phyloP scores from a whole-genome alignment of 2,797 vertebrate species.

The Pachyuromys duprasi region DNA sequence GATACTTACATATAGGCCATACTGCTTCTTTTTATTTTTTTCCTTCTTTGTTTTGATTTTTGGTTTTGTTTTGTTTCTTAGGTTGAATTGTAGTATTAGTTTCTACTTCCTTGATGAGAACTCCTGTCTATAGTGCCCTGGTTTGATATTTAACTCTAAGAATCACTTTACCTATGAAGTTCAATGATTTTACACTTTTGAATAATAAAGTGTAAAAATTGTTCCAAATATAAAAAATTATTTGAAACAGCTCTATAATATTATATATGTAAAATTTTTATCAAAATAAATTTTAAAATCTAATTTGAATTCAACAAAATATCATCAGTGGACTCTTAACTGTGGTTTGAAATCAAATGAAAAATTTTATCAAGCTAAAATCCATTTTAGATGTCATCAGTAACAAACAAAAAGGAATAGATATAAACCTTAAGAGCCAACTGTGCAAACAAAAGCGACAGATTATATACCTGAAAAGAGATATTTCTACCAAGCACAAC shows the following conservation, averaged over 20 bases:
- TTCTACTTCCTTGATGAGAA: not conserved
- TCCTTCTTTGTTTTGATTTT: not conserved
- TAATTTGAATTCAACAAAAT: not conserved
- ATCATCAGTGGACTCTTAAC: constrained; percentile 18
- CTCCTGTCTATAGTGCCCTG: not conserved
- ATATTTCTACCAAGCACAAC: not conserved
- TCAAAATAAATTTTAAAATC: constrained; percentile 43
- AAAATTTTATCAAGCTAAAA: not conserved
- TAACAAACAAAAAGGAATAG: not conserved
- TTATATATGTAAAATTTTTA: not conserved
- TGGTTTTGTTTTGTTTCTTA: not conserved
- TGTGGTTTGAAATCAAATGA: constrained; percentile 37
- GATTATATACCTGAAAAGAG: not conserved
- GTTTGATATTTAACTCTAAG: not conserved
- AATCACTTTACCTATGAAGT: not conserved
- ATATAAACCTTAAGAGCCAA: not conserved
- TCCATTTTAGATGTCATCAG: not conserved
- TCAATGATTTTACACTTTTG: not conserved
- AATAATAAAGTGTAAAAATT: not conserved
- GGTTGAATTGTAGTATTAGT: not conserved
- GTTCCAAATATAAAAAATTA: not conserved
- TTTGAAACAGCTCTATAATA: not conserved
- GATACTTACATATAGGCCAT: not conserved
- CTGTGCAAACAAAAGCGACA: not conserved
- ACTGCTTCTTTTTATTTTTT: too few relatives aligned